A percentile compares a stretch with the other conserved stretches of the same genome.
Evolutionary conservation across 2,797 vertebrate species (phyloP).

Genomic region (Melanotaenia pygmaea): DNA sequence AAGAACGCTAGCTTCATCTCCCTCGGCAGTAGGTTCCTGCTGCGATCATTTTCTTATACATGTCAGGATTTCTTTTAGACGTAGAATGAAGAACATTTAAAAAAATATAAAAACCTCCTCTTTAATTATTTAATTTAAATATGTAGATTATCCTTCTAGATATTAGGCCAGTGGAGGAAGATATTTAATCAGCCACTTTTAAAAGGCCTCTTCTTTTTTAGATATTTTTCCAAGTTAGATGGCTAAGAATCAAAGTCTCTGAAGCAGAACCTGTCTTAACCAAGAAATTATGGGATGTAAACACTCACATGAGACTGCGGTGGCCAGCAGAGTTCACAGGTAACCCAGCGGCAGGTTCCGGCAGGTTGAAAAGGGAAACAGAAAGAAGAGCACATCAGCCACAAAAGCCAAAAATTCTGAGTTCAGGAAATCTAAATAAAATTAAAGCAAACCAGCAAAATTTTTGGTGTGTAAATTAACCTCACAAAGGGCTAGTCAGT

Average conservation of each 20-base stretch:
- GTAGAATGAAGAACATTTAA: slow-evolving; percentile 22
- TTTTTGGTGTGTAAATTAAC: neutral
- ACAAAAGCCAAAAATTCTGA: neutral
- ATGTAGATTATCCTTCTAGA: neutral
- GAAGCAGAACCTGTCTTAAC: slow-evolving; percentile 1
- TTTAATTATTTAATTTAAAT: slow-evolving; percentile 18
- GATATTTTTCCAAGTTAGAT: neutral
- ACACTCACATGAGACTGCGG: slow-evolving; percentile 79
- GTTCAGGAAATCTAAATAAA: neutral
- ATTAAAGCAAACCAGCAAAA: neutral
- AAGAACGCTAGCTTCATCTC: slow-evolving; percentile 37
- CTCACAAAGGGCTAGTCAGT: neutral
- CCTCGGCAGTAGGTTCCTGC: slow-evolving; percentile 4
- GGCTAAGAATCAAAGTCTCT: slow-evolving; percentile 1
- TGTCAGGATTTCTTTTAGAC: slow-evolving; percentile 9
- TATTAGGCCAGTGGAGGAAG: neutral
- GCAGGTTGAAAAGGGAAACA: slow-evolving; percentile 38
- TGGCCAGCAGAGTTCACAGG: slow-evolving; percentile 51
- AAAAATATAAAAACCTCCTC: slow-evolving; percentile 24
- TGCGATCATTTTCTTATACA: slow-evolving; percentile 15
- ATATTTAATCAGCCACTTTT: neutral
- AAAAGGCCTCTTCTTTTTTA: slow-evolving; percentile 7
- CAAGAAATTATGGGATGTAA: slow-evolving; percentile 1
- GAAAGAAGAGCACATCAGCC: slow-evolving; percentile 53
- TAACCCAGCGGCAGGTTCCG: slow-evolving; percentile 33